phyloP scores from a whole-genome alignment of 1,140 invertebrate species.

The Zaprionus africanus region DNA sequence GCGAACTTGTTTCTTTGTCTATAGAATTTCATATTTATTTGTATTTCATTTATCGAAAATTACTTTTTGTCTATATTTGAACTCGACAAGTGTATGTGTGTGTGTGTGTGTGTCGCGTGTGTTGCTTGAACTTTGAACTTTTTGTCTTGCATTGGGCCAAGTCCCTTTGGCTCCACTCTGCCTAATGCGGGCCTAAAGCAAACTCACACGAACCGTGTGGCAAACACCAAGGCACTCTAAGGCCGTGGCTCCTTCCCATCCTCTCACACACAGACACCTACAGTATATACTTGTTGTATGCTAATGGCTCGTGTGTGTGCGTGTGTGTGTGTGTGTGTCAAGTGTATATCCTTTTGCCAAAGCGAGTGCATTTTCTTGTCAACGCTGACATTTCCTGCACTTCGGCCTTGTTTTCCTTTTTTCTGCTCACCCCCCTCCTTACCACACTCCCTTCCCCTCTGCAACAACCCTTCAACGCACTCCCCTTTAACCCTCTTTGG shows the following conservation, averaged over 20 bases:
- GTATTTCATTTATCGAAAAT: constrained; percentile 5
- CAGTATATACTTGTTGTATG: constrained; percentile 20
- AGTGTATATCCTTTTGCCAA: constrained; percentile 74
- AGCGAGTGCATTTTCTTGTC: constrained; percentile 80
- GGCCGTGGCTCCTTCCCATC: not conserved
- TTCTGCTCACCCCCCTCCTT: constrained; percentile 28
- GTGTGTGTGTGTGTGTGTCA: constrained; percentile 56
- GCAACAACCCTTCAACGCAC: not conserved
- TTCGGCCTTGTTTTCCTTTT: constrained; percentile 62
- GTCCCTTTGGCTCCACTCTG: constrained; percentile 32
- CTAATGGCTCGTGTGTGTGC: constrained; percentile 24
- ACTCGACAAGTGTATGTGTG: constrained; percentile 10
- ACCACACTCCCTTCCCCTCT: not conserved
- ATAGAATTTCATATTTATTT: not conserved
- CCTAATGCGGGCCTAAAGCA: constrained; percentile 28
- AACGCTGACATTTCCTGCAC: constrained; percentile 80
- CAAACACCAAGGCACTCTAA: constrained; percentile 29
- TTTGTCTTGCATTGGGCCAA: constrained; percentile 44
- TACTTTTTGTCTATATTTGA: constrained; percentile 1
- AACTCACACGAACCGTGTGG: constrained; percentile 26
- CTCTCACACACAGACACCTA: not conserved
- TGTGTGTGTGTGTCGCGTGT: too few relatives aligned
- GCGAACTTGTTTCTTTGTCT: not conserved
- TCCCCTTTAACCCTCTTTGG: not conserved
- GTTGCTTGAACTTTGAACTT: constrained; percentile 75